Conservation (phyloP, 2,797 vertebrate genomes). For the Manis crassicaudata region DNA sequence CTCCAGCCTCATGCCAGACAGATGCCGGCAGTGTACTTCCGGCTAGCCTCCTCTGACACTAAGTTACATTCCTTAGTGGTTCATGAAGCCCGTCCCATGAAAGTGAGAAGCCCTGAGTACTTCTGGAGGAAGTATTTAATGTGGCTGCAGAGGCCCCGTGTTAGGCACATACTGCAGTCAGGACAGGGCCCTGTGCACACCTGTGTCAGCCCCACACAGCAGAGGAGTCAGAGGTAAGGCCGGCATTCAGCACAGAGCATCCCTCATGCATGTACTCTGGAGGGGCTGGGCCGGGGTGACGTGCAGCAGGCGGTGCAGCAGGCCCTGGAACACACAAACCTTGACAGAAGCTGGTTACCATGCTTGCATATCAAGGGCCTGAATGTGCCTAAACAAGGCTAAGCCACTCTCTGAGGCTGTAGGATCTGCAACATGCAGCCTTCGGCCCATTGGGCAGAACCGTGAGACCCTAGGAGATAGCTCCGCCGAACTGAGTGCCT, state of each 20-base stretch:
- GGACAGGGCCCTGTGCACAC: neutral
- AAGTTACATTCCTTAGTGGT: neutral
- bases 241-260: neutral
- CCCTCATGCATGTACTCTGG: too few species aligned
- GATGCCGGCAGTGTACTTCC: fast-evolving
- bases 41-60: fast-evolving
- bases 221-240: neutral
- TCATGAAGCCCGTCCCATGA: neutral
- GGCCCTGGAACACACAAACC: fast-evolving
- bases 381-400: neutral
- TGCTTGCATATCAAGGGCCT: too few species aligned
- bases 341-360: too few species aligned
- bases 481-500: neutral
- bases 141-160: neutral
- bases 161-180: fast-evolving
- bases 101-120: too few species aligned
- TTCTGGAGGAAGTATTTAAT: neutral
- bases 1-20: fast-evolving
- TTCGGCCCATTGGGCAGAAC: fast-evolving
- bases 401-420: fast-evolving
- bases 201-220: fast-evolving
- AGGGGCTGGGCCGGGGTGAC: too few species aligned
- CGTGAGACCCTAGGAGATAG: fast-evolving
- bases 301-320: fast-evolving
- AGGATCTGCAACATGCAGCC: fast-evolving